phyloP scores from a whole-genome alignment of 2,113 vertebrate species.

The Cololabis saira region DNA sequence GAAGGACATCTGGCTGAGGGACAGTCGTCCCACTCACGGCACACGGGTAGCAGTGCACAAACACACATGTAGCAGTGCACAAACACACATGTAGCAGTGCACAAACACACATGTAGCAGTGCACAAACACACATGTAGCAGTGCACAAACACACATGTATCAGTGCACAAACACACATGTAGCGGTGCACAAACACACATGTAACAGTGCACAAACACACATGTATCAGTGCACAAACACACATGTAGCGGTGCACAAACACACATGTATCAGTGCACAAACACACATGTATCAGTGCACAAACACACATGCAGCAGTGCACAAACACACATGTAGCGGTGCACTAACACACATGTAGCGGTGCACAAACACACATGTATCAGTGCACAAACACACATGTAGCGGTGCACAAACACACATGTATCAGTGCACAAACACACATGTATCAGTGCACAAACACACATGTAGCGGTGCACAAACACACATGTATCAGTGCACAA shows the following conservation, averaged over 20 bases:
- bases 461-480: conserved; percentile 12
- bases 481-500: conserved; percentile 30
- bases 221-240: conserved; percentile 41
- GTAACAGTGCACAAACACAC: background rate
- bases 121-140: too few species aligned
- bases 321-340: conserved; percentile 38
- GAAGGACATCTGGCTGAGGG: conserved; percentile 41
- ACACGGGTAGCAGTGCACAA: conserved; percentile 31
- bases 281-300: conserved; percentile 25
- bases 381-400: too few species aligned
- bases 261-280: conserved; percentile 30
- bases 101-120: conserved; percentile 38
- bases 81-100: too few species aligned
- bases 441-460: conserved; percentile 41
- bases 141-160: conserved; percentile 36
- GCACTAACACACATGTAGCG: too few species aligned
- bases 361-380: conserved; percentile 36
- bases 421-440: background rate
- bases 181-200: conserved; percentile 40
- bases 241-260: conserved; percentile 12
- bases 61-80: conserved; percentile 25
- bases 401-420: conserved; percentile 40
- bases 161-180: too few species aligned
- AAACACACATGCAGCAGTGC: too few species aligned
- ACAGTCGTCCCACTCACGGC: conserved; percentile 29